A percentile compares a stretch with the other conserved stretches of the same genome.
Evolutionary conservation across 2,113 vertebrate genomes (phyloP).

Genomic region (Apodemus speciosus): DNA sequence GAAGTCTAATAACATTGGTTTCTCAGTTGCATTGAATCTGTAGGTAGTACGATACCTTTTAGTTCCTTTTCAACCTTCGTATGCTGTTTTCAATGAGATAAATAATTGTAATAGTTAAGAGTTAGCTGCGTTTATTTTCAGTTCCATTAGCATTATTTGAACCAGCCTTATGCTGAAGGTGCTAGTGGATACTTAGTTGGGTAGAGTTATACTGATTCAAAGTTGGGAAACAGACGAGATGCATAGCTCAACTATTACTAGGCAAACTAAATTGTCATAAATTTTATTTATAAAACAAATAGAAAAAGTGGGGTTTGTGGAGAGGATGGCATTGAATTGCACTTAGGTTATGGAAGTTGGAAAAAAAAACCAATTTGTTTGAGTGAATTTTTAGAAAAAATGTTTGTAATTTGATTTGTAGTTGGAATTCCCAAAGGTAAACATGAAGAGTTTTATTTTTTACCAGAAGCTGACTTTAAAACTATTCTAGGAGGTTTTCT

Average conservation of each 20-base stretch:
- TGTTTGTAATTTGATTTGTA: conserved; percentile 47
- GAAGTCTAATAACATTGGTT: not conserved
- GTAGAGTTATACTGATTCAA: not conserved
- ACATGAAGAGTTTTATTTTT: conserved; percentile 55
- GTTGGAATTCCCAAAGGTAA: conserved; percentile 43
- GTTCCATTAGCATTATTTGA: conserved; percentile 22
- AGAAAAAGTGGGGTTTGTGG: conserved; percentile 11
- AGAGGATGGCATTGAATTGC: conserved; percentile 18
- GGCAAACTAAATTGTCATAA: not conserved
- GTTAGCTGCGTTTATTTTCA: conserved; percentile 52
- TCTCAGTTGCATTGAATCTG: not conserved
- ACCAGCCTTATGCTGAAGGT: not conserved
- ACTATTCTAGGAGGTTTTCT: conserved; percentile 14
- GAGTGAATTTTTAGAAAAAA: not conserved
- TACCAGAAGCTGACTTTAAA: conserved; percentile 36
- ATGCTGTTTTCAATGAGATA: not conserved
- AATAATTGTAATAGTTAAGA: conserved; percentile 41
- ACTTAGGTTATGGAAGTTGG: conserved; percentile 17
- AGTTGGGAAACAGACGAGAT: not conserved
- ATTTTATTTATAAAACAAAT: conserved; percentile 1
- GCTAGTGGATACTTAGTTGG: not conserved
- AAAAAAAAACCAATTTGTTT: conserved; percentile 17
- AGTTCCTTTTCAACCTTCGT: conserved; percentile 16
- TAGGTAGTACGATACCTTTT: not conserved
- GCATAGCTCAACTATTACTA: not conserved